Conservation (phyloP, 1,140 invertebrate species). For the Capitella teleta region DNA sequence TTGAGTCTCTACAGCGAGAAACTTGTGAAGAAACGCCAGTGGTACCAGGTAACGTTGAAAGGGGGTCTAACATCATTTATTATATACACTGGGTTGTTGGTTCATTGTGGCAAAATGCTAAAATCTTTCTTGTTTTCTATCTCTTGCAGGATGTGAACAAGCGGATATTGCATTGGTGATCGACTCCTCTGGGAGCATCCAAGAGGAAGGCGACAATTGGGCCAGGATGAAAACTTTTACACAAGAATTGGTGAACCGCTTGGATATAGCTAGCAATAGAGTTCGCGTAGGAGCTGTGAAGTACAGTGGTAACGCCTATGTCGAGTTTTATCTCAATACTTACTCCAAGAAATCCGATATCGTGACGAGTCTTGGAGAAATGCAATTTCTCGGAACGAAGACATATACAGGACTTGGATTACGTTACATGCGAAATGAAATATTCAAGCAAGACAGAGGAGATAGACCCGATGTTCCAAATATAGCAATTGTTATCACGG, state of each 20-base stretch:
- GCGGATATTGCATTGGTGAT: conserved; percentile 8
- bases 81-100: no score
- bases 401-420: not conserved
- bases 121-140: no score
- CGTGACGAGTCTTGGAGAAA: not conserved
- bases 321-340: not conserved
- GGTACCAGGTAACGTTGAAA: no score
- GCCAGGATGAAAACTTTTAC: not conserved
- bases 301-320: not conserved
- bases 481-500: conserved; percentile 21
- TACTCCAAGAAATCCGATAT: not conserved
- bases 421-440: not conserved
- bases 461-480: conserved; percentile 12
- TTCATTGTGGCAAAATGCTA: no score
- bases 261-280: not conserved
- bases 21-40: no score
- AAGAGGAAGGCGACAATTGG: conserved; percentile 9
- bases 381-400: not conserved
- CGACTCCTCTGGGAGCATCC: conserved; percentile 10
- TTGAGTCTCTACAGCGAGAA: no score
- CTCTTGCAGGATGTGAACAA: not conserved
- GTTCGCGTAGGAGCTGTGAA: conserved; percentile 4
- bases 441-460: conserved; percentile 1
- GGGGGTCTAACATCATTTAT: no score
- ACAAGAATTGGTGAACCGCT: not conserved